Conservation (phyloP, 2,113 vertebrate genomes). For the Haemorhous mexicanus region DNA sequence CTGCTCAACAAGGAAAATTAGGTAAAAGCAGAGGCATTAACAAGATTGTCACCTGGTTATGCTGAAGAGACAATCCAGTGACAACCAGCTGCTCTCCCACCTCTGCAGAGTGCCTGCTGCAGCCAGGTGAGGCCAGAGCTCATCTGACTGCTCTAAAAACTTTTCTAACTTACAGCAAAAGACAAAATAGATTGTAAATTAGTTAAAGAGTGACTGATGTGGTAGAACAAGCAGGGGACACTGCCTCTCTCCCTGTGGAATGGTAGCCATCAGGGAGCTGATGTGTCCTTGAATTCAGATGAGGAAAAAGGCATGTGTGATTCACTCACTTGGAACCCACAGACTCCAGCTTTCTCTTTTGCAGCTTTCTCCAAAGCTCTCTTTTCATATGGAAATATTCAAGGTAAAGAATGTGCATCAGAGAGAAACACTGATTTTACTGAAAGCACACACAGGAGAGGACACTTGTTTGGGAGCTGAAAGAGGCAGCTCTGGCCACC, state of each 20-base stretch:
- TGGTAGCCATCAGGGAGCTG: not conserved
- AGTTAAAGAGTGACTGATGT: not conserved
- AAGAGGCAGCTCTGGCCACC: not conserved
- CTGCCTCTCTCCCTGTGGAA: not conserved
- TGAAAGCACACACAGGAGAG: not conserved
- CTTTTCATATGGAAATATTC: slow-evolving; percentile 37
- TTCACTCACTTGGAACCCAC: not conserved
- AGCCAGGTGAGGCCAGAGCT: not conserved
- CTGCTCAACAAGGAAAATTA: not conserved
- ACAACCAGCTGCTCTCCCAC: not conserved
- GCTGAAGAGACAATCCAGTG: not conserved
- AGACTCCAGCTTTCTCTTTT: not conserved
- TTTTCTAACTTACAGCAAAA: not conserved
- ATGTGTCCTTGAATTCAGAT: not conserved
- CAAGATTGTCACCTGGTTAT: not conserved
- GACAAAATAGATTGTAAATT: not conserved
- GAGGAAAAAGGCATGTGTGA: not conserved
- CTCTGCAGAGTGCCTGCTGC: not conserved
- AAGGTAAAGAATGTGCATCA: not conserved
- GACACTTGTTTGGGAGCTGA: not conserved
- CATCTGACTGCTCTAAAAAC: not conserved
- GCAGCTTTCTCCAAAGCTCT: not conserved
- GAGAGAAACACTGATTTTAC: not conserved
- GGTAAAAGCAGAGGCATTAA: not conserved
- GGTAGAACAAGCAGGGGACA: not conserved